phyloP scores from a whole-genome alignment of 2,888 invertebrate species.

The Drosophila mulleri region DNA sequence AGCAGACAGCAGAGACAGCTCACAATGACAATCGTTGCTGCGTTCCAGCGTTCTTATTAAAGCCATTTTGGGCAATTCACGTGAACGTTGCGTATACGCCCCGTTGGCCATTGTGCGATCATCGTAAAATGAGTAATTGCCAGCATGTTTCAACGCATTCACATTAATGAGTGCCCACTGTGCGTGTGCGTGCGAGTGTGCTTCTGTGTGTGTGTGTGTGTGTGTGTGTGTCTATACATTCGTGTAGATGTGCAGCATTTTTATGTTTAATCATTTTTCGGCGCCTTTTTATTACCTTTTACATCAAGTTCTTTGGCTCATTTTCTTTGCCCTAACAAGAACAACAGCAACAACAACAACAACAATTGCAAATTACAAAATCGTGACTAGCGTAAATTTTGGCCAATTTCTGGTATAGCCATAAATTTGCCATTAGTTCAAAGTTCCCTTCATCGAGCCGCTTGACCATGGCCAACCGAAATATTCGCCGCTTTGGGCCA shows the following conservation, averaged over 20 bases:
- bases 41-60: conserved; percentile 59
- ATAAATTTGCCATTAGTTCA: conserved; percentile 67
- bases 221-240: too few relatives aligned
- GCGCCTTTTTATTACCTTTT: conserved; percentile 65
- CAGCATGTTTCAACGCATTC: conserved; percentile 76
- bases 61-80: conserved; percentile 65
- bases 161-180: conserved; percentile 67
- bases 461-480: conserved; percentile 29
- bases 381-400: conserved; percentile 80
- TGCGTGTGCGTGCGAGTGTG: conserved; percentile 27
- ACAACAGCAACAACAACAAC: conserved; percentile 50
- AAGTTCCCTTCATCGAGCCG: conserved; percentile 20
- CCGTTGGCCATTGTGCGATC: conserved; percentile 67
- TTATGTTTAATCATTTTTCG: conserved; percentile 78
- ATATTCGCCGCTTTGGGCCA: conserved; percentile 10
- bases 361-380: conserved; percentile 76
- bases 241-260: conserved; percentile 65
- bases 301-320: conserved; percentile 58
- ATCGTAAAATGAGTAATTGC: conserved; percentile 82
- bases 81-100: conserved; percentile 68
- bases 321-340: conserved; percentile 37
- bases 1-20: conserved; percentile 18
- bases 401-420: conserved; percentile 53
- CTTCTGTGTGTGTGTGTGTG: conserved; percentile 5
- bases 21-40: conserved; percentile 63